These are phyloP conservation scores for Camponotus floridanus DNA, from an alignment of 1,140 invertebrate genomes.

Conservation along the genomic window DNA sequence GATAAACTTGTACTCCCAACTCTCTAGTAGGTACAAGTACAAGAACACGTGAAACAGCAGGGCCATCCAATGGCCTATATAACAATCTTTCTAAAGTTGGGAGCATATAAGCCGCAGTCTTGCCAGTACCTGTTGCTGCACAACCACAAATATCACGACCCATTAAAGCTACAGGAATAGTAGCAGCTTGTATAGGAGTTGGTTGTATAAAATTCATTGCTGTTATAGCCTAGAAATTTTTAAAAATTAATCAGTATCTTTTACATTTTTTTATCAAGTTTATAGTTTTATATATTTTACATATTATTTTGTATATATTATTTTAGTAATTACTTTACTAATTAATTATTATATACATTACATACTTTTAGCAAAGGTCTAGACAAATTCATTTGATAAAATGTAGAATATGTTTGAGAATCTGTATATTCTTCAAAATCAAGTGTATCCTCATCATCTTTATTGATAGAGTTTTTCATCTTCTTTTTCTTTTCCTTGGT, in stretches of 20 bases:
- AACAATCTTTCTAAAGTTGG: slow-evolving; percentile 97
- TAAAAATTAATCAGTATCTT: slow-evolving; percentile 17
- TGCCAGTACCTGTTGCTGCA: slow-evolving; percentile 99
- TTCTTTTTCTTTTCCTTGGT: slow-evolving; percentile 79
- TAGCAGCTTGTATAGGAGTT: slow-evolving; percentile 98
- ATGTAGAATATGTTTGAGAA: slow-evolving; percentile 91
- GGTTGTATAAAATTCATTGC: slow-evolving; percentile 96
- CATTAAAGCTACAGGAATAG: slow-evolving; percentile 96
- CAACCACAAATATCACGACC: slow-evolving; percentile 97
- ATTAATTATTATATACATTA: neutral
- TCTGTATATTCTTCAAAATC: slow-evolving; percentile 92
- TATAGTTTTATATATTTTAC: neutral
- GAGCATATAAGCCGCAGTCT: slow-evolving; percentile 99
- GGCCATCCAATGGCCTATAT: slow-evolving; percentile 89
- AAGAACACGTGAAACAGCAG: slow-evolving; percentile 93
- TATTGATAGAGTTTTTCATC: slow-evolving; percentile 79
- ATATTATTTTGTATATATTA: slow-evolving; percentile 11
- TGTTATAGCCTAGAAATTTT: slow-evolving; percentile 90
- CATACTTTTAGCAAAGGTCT: slow-evolving; percentile 93
- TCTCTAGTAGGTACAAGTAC: slow-evolving; percentile 98
- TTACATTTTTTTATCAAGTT: slow-evolving; percentile 25
- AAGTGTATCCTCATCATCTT: slow-evolving; percentile 87
- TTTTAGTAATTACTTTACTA: slow-evolving; percentile 4
- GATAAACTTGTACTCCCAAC: slow-evolving; percentile 97
- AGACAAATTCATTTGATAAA: slow-evolving; percentile 97